phyloP scores from a whole-genome alignment of 2,113 vertebrate species.

The Saguinus midas region DNA sequence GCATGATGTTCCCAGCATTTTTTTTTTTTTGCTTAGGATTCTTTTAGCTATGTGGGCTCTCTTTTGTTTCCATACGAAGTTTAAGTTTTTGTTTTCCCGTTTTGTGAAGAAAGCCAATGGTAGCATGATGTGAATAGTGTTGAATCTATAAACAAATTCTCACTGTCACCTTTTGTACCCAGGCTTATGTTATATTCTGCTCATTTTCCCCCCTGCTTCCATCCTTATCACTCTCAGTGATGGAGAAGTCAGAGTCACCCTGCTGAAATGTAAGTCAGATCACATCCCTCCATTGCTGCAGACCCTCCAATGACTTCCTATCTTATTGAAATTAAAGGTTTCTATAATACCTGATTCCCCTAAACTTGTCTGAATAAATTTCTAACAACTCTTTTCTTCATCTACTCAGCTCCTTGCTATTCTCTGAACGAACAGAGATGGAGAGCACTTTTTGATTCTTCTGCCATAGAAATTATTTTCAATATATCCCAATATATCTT shows the following conservation, averaged over 20 bases:
- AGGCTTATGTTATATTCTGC: background rate
- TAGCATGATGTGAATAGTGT: no score
- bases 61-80: no score
- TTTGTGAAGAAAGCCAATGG: no score
- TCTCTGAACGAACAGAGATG: background rate
- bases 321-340: background rate
- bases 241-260: background rate
- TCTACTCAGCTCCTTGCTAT: background rate
- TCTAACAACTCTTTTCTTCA: background rate
- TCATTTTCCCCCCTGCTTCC: background rate
- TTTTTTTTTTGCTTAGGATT: no score
- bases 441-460: background rate
- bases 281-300: background rate
- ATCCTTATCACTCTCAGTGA: background rate
- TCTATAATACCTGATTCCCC: background rate
- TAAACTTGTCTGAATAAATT: background rate
- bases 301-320: background rate
- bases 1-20: no score
- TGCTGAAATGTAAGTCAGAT: background rate
- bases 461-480: background rate
- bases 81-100: no score
- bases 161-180: background rate
- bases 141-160: background rate
- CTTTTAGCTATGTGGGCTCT: no score
- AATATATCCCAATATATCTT: background rate